phyloP scores from a whole-genome alignment of 2,888 invertebrate genomes.

The Thalpophila matura region DNA sequence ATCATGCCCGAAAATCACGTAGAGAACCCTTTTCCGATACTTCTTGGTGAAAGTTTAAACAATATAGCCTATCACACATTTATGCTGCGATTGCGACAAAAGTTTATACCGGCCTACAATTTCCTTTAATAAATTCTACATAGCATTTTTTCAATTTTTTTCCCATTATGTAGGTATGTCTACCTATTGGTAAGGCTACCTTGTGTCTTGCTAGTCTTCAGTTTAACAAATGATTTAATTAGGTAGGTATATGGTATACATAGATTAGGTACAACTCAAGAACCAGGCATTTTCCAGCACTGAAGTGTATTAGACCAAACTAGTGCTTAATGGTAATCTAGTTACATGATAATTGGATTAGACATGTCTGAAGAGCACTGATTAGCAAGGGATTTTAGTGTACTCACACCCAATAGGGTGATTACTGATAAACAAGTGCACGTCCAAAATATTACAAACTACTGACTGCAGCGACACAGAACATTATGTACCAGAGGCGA shows the following conservation, averaged over 20 bases:
- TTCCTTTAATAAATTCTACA: not conserved
- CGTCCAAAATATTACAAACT: no score
- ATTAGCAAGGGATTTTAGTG: not conserved
- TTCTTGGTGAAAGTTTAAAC: conserved; percentile 13
- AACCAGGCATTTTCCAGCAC: no score
- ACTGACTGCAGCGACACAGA: no score
- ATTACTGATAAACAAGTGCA: no score
- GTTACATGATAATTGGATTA: not conserved
- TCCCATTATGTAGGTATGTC: not conserved
- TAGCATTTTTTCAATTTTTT: not conserved
- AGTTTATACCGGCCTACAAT: not conserved
- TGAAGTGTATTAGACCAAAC: not conserved
- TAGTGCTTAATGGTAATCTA: not conserved
- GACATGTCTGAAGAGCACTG: not conserved
- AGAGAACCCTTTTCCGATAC: conserved; percentile 16
- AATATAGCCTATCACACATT: not conserved
- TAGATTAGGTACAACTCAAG: no score
- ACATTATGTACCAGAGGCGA: no score
- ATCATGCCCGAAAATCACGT: conserved; percentile 44
- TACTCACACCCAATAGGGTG: no score
- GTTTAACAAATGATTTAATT: no score
- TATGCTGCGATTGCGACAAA: not conserved
- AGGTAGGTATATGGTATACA: no score
- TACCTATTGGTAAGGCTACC: not conserved
- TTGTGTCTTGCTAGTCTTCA: no score